Base-by-base conservation (phyloP, 2,113 vertebrate species). In the Dipodomys stephensi region DNA sequence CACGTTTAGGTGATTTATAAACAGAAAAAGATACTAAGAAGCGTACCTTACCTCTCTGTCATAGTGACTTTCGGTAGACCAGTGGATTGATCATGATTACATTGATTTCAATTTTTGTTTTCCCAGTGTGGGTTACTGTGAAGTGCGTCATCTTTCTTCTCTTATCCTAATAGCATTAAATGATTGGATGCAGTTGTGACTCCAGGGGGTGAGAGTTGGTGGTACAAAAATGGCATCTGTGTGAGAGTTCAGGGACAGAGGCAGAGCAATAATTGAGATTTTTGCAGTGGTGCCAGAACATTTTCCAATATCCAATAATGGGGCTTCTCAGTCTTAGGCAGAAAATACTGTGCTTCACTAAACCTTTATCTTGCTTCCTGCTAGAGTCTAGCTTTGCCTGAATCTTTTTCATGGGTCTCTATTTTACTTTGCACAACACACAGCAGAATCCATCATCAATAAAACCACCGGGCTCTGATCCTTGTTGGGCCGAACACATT, bases 241-340 rank as follows among this genome's bases (percentile, higher is more conserved):
- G 20, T 65, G 86, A 78, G 74, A 84, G 46, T 64, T 13, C 32
- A 91, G 62, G 57, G 81, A 90, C 32, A 88, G 80, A 28, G 27
- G 0, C 44, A 83, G 77, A 97, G 62, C 87, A 96, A 74, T 92
- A 96, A 97, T 64, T 96, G 85, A 96, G 76, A 83, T 64, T 77
- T 93, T 95, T 68, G 74, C 16, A 88, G 83, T 68, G 60, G 69
- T 95, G 82, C 23, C 7, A 10, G 8, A 85, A 60, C n/a, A 19
- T 94, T 97, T 97, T 81, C 83, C 89, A 96, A 19, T 96, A 91
- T 68, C 92, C 60, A 84, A 20, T 95, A 77, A 91, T 74, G 72
- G 71, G 53, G 9, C 87, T 96, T 89, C 69, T 97, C 87, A 62
- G 16, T 67, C 53, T 87, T 90, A 25, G 23, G 53, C 86, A 69